Evolutionary conservation across 2,888 invertebrate species (phyloP).

Genomic region (Lutraria lutraria): DNA sequence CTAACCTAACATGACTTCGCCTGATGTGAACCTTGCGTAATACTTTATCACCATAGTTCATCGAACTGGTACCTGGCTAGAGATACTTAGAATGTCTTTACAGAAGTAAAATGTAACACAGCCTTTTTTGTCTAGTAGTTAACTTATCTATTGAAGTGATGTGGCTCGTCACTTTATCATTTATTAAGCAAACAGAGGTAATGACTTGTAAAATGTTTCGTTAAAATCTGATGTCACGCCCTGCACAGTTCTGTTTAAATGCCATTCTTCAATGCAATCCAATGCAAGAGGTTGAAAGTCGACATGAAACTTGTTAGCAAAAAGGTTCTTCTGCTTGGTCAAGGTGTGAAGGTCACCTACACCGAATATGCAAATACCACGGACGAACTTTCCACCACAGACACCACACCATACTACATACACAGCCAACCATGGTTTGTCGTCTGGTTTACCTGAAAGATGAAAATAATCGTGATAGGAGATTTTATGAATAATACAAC

Average conservation of each 20-base stretch:
- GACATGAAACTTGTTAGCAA: slow-evolving; percentile 84
- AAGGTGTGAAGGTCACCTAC: slow-evolving; percentile 80
- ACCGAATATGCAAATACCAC: slow-evolving; percentile 84
- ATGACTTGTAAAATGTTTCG: slow-evolving; percentile 59
- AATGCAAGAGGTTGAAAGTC: slow-evolving; percentile 79
- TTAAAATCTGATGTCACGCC: slow-evolving; percentile 33
- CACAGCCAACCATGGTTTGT: slow-evolving; percentile 80
- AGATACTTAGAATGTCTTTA: too few relatives aligned
- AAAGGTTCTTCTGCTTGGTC: slow-evolving; percentile 75
- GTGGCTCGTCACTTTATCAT: too few relatives aligned
- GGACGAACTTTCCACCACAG: slow-evolving; percentile 80
- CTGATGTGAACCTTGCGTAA: too few relatives aligned
- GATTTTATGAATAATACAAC: too few relatives aligned
- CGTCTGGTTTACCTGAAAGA: slow-evolving; percentile 72
- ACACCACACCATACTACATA: slow-evolving; percentile 81
- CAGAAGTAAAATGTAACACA: too few relatives aligned
- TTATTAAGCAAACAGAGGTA: slow-evolving; percentile 64
- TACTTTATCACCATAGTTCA: too few relatives aligned
- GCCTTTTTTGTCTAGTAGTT: too few relatives aligned
- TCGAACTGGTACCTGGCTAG: too few relatives aligned
- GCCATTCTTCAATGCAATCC: slow-evolving; percentile 83
- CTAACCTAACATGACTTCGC: too few relatives aligned
- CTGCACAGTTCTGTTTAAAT: slow-evolving; percentile 75
- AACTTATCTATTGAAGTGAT: too few relatives aligned
- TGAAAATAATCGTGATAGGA: background rate